phyloP scores from a whole-genome alignment of 2,113 vertebrate species.

The Heptranchias perlo region DNA sequence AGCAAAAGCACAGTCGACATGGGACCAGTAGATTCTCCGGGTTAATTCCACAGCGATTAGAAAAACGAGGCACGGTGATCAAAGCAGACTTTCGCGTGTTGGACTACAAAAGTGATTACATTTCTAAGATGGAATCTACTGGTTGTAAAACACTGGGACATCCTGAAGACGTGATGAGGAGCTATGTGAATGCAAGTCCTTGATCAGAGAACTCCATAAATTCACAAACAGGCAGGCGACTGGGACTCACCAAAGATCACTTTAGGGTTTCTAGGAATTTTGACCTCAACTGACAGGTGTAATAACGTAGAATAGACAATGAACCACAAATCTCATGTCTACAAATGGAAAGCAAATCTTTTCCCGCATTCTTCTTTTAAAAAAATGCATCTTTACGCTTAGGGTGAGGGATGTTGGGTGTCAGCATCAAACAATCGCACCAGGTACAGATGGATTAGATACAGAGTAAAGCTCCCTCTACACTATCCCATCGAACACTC shows the following conservation, averaged over 20 bases:
- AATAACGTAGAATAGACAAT: neutral
- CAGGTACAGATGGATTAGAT: neutral
- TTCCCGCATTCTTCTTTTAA: neutral
- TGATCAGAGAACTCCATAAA: neutral
- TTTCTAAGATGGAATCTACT: too few species aligned
- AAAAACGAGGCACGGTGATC: neutral
- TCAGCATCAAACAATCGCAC: neutral
- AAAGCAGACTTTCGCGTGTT: neutral
- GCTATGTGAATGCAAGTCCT: neutral
- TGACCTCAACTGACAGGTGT: neutral
- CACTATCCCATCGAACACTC: too few species aligned
- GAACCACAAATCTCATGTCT: neutral
- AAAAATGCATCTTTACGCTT: neutral
- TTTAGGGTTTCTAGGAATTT: neutral
- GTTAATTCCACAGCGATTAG: neutral
- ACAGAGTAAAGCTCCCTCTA: too few species aligned
- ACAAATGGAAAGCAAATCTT: neutral
- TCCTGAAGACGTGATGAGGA: neutral
- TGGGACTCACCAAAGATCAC: neutral
- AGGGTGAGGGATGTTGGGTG: neutral
- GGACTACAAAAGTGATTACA: neutral
- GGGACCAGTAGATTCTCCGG: neutral
- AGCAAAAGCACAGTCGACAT: neutral
- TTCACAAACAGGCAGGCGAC: neutral
- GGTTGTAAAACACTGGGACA: neutral